Conservation (phyloP, 2,888 invertebrate genomes). For the Meta bourneti region DNA sequence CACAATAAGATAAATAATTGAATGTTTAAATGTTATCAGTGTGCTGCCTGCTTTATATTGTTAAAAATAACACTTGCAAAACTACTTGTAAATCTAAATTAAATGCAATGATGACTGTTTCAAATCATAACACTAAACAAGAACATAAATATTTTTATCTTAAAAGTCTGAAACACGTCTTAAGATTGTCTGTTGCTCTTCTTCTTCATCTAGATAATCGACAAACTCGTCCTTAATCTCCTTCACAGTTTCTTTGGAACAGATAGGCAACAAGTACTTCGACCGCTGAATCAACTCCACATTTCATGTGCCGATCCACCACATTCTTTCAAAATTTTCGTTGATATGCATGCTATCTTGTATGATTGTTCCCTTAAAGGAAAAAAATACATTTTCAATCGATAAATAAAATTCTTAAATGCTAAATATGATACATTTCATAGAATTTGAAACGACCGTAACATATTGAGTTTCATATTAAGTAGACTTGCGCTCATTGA, state of each 20-base stretch:
- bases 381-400: not conserved
- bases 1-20: too few species aligned
- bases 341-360: conserved; percentile 8
- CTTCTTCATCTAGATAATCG: conserved; percentile 1
- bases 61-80: too few species aligned
- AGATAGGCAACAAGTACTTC: conserved; percentile 1
- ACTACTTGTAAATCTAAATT: too few species aligned
- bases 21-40: too few species aligned
- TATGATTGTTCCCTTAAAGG: conserved; percentile 2
- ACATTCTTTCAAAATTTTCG: not conserved
- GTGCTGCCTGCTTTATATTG: too few species aligned
- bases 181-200: not conserved
- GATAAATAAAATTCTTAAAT: not conserved
- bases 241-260: not conserved
- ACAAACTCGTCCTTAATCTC: conserved; percentile 8
- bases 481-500: too few species aligned
- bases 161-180: not conserved
- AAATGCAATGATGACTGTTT: too few species aligned
- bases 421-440: too few species aligned
- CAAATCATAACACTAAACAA: too few species aligned
- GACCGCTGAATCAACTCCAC: conserved; percentile 8
- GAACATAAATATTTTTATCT: not conserved
- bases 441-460: too few species aligned
- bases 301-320: not conserved
- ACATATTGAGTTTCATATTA: too few species aligned